phyloP scores from a whole-genome alignment of 2,888 invertebrate species.

The Drosophila aldrichi region DNA sequence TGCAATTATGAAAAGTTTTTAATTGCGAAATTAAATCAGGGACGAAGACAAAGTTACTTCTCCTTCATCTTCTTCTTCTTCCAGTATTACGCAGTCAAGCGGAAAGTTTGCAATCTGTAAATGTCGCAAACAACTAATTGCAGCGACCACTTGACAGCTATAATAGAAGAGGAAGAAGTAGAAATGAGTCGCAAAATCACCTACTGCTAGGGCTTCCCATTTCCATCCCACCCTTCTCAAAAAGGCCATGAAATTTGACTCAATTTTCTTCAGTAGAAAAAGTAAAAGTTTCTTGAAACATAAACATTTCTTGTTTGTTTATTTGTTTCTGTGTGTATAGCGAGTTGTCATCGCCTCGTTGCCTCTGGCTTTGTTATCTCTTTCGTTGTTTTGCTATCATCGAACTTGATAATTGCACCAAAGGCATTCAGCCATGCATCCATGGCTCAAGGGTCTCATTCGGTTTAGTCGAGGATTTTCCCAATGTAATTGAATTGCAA shows the following conservation, averaged over 20 bases:
- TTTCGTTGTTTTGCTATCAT: conserved; percentile 50
- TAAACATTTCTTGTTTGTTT: conserved; percentile 59
- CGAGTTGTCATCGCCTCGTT: neutral
- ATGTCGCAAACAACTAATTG: conserved; percentile 70
- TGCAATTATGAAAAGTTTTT: conserved; percentile 76
- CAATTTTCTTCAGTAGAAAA: conserved; percentile 30
- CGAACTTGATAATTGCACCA: conserved; percentile 63
- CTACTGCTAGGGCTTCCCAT: neutral
- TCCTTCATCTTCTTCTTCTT: neutral
- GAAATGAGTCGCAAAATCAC: neutral
- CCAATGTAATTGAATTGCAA: conserved; percentile 67
- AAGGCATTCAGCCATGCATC: conserved; percentile 19
- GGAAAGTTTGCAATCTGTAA: conserved; percentile 70
- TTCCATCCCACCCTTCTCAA: neutral
- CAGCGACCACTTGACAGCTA: conserved; percentile 35
- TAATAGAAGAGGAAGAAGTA: neutral
- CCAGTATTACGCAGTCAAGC: conserved; percentile 23
- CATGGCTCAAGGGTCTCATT: conserved; percentile 48
- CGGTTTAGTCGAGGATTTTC: conserved; percentile 22
- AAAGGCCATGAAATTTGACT: conserved; percentile 39
- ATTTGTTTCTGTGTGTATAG: neutral
- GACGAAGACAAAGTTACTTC: conserved; percentile 38
- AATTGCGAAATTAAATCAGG: conserved; percentile 76
- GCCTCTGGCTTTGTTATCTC: conserved; percentile 35
- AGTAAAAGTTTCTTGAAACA: conserved; percentile 48